Base-by-base conservation (phyloP, 1,140 invertebrate genomes). In the Dufourea novaeangliae region DNA sequence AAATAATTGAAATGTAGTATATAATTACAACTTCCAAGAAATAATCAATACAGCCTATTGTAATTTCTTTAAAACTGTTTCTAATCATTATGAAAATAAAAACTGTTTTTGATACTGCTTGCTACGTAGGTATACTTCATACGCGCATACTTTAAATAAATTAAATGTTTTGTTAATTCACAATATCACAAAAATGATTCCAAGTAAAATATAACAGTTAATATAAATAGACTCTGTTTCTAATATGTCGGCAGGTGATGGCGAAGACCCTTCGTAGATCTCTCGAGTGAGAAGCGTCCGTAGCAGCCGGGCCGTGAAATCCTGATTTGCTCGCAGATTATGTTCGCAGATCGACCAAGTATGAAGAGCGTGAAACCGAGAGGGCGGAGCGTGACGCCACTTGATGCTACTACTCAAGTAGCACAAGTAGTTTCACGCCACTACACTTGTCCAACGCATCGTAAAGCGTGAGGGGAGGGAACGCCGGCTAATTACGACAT, bases 261-360 rank as follows among this genome's bases (percentile, higher is more conserved):
- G 78, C 61, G 37, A 52, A 54, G 72, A n/a, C 37, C 74, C 68
- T 34, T 80, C 57, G 72, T 80, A 79, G 79, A 85, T 79, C 70
- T 69, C 22, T 59, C 46, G 82, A 81, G 80, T 46, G 82, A 83
- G 80, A 84, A 87, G 88, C 88, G 82, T 85, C 87, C 83, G 61
- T 71, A 67, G 68, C 83, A 84, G 86, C 72, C 86, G 85, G 80
- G 70, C 89, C 89, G 86, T 88, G 85, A 91, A 92, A 91, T 92
- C 86, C 84, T 85, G 87, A 91, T 91, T 91, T 90, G 81, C 81
- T 83, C 80, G 88, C 81, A 87, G 88, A 91, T 88, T 90, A 90
- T 87, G 70, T 80, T 82, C 82, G 83, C 82, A 84, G 86, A 90
- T 89, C 88, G 83, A 78, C 83, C 64, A 81, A 83, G 84, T 84